Base-by-base conservation (phyloP, 2,797 vertebrate genomes). In the Salmo trutta region DNA sequence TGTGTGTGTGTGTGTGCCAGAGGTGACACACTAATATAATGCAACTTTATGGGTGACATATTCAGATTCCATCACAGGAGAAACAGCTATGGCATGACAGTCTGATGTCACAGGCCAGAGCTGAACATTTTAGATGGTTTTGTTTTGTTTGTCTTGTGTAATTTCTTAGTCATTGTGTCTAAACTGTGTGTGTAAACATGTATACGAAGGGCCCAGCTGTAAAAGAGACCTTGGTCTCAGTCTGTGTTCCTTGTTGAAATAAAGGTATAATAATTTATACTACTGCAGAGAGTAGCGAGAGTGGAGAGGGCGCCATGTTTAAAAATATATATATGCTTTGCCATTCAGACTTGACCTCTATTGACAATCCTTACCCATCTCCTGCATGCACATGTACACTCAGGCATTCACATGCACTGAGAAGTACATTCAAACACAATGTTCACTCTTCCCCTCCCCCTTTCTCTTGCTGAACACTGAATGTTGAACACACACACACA, bases 81-180 rank as follows among this genome's bases (percentile, higher is more conserved):
- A 81, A 75, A 52, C 47, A 69, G 56, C 67, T 51, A 8, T 77
- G 27, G 83, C 81, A 85, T 82, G 82, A 59, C 53, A 12, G 21
- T 36, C 29, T 79, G 71, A 75, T 66, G 81, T 86, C 82, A 84
- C 17, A 2, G 17, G 47, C 31, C 47, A n/a, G 64, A 31, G n/a
- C 7, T 10, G 1, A 27, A 66, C 21, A 29, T 66, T 31, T 4
- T 29, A 2, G 29, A 29, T 29, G 2, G 29, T 29, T 29, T 4
- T 29, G 27, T 29, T 29, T 29, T 31, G 3, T 31, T 31, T 31
- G 31, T 4, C 31, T 31, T 31, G 31, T 31, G 31, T 31, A 4
- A 31, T 31, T 31, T 31, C 31, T 31, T 31, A 31, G 4, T 31
- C 31, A 31, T 31, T 31, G 31, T 31, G 4, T 31, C 31, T 31